phyloP scores from a whole-genome alignment of 2,113 vertebrate genomes.

The Manacus vitellinus region DNA sequence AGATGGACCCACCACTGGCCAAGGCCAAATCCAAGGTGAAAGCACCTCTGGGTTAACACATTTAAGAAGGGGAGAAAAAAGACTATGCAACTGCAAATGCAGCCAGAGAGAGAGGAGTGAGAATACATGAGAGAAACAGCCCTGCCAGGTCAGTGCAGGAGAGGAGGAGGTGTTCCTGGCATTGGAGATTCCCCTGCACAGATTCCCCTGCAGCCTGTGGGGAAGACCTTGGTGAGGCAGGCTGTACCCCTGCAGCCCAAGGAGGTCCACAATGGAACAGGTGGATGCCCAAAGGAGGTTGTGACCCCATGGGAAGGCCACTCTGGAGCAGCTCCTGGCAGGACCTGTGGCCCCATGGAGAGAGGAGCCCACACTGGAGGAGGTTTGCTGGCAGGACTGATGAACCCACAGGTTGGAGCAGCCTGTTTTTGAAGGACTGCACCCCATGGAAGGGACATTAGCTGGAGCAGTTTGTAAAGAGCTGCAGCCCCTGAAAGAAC shows the following conservation, averaged over 20 bases:
- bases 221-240: background rate
- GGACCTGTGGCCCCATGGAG: background rate
- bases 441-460: background rate
- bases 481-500: background rate
- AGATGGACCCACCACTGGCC: background rate
- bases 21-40: accelerated
- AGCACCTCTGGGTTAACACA: background rate
- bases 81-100: background rate
- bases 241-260: background rate
- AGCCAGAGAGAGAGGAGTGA: background rate
- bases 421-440: background rate
- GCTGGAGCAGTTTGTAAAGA: background rate
- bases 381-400: background rate
- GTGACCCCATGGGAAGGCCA: background rate
- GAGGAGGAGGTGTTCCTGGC: background rate
- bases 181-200: accelerated
- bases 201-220: background rate
- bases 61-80: background rate
- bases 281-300: background rate
- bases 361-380: background rate
- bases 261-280: background rate
- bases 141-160: background rate
- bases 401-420: background rate
- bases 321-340: background rate
- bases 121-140: background rate